Evolutionary conservation across 2,888 invertebrate genomes (phyloP), one percentile per base, ranked within the genome.

Genomic region (Monoplex corrugatus): DNA sequence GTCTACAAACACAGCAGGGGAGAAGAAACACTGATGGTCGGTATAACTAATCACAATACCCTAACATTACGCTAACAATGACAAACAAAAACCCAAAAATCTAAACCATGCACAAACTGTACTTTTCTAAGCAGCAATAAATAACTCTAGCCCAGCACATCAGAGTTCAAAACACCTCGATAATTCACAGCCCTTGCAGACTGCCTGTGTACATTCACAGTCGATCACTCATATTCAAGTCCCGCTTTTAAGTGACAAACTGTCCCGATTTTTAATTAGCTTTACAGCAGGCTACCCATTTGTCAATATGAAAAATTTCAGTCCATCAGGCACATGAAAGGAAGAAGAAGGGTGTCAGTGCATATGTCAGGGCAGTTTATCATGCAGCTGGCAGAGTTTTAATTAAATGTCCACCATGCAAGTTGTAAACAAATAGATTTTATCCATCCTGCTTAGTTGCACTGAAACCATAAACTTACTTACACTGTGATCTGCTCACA

Each of bases 241-340:
- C 35, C 84, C 3, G 84, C 84, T 50, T 84, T 57, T 38, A 50
- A 50, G 84, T 84, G 84, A 57, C 57, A 57, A 28, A 38, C 84
- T 84, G 84, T 84, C 84, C 84, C 35, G 23, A 57, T 57, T 84
- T 57, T 84, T 45, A 84, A 45, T 84, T 45, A 35, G 50, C 35
- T 57, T 45, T 57, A 84, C 57, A 84, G 35, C 45, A 50, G 84
- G 44, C 45, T 23, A 6, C 23, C 84, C 57, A 84, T 84, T 50
- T 84, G 57, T 84, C 84, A 84, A 84, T 84, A 84, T 84, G 84
- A 84, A 84, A 84, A 84, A 84, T 84, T 84, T 84, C 84, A 84
- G 84, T 57, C 84, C 57, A 50, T 35, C 50, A 35, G 50, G n/a
- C n/a, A 84, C 84, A 84, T 84, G 84, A 84, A 84, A 84, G 84